These are phyloP conservation scores for Amiota minor DNA, from an alignment of 2,888 invertebrate species.

Conservation along the genomic window DNA sequence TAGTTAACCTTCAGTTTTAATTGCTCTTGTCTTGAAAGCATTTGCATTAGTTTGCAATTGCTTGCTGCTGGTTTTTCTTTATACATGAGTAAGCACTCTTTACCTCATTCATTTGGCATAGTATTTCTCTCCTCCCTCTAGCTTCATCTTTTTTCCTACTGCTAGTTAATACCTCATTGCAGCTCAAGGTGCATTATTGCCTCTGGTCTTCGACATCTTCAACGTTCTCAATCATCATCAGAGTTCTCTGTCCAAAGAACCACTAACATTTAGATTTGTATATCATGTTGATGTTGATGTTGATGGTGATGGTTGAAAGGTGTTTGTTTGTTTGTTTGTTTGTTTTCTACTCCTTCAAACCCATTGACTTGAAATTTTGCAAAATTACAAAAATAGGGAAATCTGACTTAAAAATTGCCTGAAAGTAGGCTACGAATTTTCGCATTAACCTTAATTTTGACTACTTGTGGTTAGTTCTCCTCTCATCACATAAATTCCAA, in stretches of 20 bases:
- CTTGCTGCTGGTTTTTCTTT: not conserved
- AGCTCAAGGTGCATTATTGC: conserved; percentile 46
- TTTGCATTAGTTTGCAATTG: conserved; percentile 57
- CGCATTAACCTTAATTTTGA: conserved; percentile 39
- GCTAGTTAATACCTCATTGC: conserved; percentile 59
- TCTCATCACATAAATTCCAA: conserved; percentile 59
- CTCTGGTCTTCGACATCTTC: not conserved
- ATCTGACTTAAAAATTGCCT: conserved; percentile 23
- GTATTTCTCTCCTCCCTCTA: conserved; percentile 41
- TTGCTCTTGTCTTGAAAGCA: conserved; percentile 46
- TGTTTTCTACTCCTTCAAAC: too few relatives aligned
- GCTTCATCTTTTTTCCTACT: conserved; percentile 41
- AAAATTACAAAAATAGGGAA: too few relatives aligned
- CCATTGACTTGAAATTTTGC: too few relatives aligned
- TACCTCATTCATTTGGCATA: conserved; percentile 10
- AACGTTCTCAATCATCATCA: too few relatives aligned
- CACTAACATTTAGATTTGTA: too few relatives aligned
- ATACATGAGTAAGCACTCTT: not conserved
- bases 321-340: too few relatives aligned
- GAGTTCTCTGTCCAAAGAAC: conserved; percentile 43
- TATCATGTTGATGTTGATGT: too few relatives aligned
- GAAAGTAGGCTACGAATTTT: conserved; percentile 57
- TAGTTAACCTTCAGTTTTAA: conserved; percentile 35
- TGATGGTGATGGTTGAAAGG: too few relatives aligned
- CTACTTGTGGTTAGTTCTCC: conserved; percentile 34